These are phyloP conservation scores for Cyclargus thomasi DNA, from an alignment of 1,140 invertebrate species.

Conservation along the genomic window DNA sequence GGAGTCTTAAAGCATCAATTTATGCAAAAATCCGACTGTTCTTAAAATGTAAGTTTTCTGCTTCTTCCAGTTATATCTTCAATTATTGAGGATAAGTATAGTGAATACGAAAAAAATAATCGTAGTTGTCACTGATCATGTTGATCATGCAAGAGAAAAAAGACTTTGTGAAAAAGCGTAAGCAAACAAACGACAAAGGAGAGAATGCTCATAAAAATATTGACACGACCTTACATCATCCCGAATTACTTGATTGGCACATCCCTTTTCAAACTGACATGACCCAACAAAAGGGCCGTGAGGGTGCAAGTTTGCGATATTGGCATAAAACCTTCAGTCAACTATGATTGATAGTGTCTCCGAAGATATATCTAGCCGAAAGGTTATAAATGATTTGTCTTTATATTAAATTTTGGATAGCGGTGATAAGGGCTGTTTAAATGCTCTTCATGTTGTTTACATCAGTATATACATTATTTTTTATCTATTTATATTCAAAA, in stretches of 20 bases:
- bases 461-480: too few species aligned
- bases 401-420: not conserved
- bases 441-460: not conserved
- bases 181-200: conserved; percentile 13
- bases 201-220: conserved; percentile 18
- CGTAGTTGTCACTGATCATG: not conserved
- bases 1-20: too few species aligned
- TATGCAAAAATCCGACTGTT: too few species aligned
- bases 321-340: conserved; percentile 22
- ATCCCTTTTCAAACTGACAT: conserved; percentile 23
- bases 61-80: too few species aligned
- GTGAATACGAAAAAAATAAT: too few species aligned
- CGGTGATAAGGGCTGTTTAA: not conserved
- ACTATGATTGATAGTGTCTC: conserved; percentile 27
- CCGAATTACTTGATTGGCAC: conserved; percentile 25
- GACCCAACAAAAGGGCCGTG: conserved; percentile 23
- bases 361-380: not conserved
- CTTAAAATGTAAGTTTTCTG: too few species aligned
- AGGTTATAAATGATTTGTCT: conserved; percentile 14
- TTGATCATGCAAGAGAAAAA: not conserved
- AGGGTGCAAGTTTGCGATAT: conserved; percentile 28
- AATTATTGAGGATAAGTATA: too few species aligned
- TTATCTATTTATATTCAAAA: too few species aligned
- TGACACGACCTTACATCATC: conserved; percentile 14
- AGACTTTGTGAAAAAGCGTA: not conserved